Conservation (phyloP, 2,888 invertebrate genomes). For the Anodontia alba region DNA sequence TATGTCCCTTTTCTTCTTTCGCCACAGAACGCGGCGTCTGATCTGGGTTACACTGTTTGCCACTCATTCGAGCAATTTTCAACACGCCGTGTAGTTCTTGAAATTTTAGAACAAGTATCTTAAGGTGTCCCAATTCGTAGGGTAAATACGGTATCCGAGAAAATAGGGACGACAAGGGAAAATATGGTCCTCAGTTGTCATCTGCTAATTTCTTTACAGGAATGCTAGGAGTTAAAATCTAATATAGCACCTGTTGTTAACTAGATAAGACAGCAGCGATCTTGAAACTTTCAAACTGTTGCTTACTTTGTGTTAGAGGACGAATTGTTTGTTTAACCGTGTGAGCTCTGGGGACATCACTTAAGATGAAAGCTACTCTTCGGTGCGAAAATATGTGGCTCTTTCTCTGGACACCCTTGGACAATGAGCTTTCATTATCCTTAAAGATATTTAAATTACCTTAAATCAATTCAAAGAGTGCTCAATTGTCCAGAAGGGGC, state of each 20-base stretch:
- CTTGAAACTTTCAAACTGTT: not conserved
- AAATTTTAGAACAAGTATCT: no score
- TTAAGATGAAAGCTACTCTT: not conserved
- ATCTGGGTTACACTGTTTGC: no score
- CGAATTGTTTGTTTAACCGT: constrained; percentile 36
- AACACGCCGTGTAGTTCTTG: no score
- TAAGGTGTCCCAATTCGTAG: no score
- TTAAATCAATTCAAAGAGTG: constrained; percentile 1
- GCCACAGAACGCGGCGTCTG: no score
- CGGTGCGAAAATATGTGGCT: constrained; percentile 11
- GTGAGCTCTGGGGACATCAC: constrained; percentile 5
- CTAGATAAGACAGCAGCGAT: not conserved
- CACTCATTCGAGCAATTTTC: no score
- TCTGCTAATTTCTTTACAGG: no score
- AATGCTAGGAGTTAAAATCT: not conserved
- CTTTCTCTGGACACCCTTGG: not conserved
- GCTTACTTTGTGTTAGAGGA: not conserved
- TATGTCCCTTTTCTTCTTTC: no score
- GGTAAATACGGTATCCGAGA: no score
- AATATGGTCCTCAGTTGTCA: no score
- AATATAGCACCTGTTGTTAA: not conserved
- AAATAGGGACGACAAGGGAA: no score
- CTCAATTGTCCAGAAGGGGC: not conserved
- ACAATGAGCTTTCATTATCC: not conserved
- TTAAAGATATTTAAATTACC: constrained; percentile 9